Percentiles rank a stretch among this genome's conserved stretches.
phyloP scores from a whole-genome alignment of 2,797 vertebrate genomes.

The Alauda arvensis region DNA sequence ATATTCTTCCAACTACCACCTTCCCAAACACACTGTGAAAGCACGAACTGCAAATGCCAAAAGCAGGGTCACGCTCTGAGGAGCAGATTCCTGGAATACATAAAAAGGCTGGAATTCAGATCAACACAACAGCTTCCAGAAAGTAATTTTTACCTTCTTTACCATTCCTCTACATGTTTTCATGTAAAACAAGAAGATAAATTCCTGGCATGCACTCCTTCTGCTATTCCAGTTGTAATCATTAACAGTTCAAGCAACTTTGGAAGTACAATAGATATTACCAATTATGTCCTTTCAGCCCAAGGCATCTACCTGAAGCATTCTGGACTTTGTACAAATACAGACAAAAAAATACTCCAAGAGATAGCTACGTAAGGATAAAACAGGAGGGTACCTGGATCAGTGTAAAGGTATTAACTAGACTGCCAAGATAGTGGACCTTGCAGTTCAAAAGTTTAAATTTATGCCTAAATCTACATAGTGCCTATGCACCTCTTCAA shows the following conservation, averaged over 20 bases:
- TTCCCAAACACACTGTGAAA: background rate
- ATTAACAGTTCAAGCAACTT: background rate
- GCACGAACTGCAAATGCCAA: background rate
- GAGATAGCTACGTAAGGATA: background rate
- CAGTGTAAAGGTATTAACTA: background rate
- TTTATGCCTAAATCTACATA: background rate
- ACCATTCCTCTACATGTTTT: background rate
- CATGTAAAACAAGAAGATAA: background rate
- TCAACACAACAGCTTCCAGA: background rate
- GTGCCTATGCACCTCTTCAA: background rate
- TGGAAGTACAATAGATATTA: background rate
- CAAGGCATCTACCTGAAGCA: background rate
- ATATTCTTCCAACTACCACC: background rate
- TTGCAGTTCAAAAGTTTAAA: background rate
- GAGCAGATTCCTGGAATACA: background rate
- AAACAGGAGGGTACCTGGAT: background rate
- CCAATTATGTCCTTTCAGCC: background rate
- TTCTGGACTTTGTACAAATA: background rate
- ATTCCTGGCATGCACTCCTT: background rate
- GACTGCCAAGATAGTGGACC: background rate
- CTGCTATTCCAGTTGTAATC: background rate
- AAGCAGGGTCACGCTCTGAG: rapidly evolving
- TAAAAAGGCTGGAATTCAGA: background rate
- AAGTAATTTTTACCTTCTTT: background rate
- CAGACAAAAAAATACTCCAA: background rate